Evolutionary conservation across 2,888 invertebrate genomes (phyloP), one percentile per base, ranked within the genome.

Genomic region (Drosophila fulvimacula): DNA sequence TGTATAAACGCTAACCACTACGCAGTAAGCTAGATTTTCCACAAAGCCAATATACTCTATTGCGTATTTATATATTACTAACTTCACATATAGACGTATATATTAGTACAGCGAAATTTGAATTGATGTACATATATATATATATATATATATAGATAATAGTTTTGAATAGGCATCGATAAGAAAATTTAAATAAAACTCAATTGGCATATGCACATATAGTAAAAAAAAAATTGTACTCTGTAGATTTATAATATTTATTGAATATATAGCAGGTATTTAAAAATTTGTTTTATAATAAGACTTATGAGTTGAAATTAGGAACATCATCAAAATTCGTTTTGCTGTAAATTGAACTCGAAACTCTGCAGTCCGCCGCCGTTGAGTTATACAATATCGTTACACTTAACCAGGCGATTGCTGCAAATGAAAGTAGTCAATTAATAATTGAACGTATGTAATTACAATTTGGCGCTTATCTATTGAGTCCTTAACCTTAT

Each of bases 361-460:
- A 10, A 5, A 2, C 15, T 27, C 27, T 15, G 11, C 30, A 48
- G 30, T 32, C 38, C 34, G 42, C n/a, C 17, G 4, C 34, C 34
- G 11, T 2, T 11, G 21, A 38, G 24, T 59, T 69, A 82, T 36
- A 51, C 59, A 66, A 75, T 58, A 56, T 79, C 68, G 36, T 58
- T 65, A 53, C 90, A 90, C 38, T 78, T 58, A 5, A 86, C 73
- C 61, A 89, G 69, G 21, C 73, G 84, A 76, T 90, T 90, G 64
- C 90, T 90, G 78, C 30, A 69, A 86, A 58, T 55, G 52, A 68
- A 81, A 53, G 57, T 55, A 34, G 11, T n/a, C 63, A 71, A 71
- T 74, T 46, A 51, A 70, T 73, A 58, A 76, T 70, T 82, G 65
- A 46, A 36, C 51, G 61, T 6, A 48, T 66, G 42, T 68, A 86